Percentiles rank a stretch among this genome's conserved stretches.
These are phyloP conservation scores for Burhinus oedicnemus DNA, from an alignment of 2,113 vertebrate genomes.

Conservation along the genomic window DNA sequence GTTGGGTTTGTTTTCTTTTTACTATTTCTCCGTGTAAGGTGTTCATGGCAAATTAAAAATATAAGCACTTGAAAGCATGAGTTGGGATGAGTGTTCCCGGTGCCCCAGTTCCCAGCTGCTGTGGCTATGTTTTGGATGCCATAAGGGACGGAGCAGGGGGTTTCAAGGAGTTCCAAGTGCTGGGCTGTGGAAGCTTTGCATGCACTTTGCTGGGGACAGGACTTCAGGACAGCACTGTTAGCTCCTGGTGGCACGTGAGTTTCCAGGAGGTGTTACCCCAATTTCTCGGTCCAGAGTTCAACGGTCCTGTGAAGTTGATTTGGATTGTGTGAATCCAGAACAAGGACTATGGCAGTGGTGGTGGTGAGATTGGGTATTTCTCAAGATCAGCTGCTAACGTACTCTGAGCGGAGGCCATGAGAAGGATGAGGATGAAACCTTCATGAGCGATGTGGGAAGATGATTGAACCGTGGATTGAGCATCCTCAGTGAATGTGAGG, in stretches of 20 bases:
- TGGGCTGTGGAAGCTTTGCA: background rate
- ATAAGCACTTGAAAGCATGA: background rate
- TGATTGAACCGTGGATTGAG: no score
- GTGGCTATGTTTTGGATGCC: background rate
- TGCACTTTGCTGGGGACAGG: background rate
- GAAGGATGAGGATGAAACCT: background rate
- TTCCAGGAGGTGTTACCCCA: background rate
- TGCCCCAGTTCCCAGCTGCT: background rate
- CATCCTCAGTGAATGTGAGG: fast-evolving
- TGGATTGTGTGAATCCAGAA: background rate
- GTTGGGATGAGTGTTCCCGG: background rate
- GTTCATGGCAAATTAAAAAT: background rate
- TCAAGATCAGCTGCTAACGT: background rate
- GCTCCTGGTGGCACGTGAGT: background rate
- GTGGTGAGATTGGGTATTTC: background rate
- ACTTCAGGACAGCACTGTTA: background rate
- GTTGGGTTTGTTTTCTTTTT: background rate
- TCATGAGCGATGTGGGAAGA: background rate
- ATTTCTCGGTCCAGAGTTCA: background rate
- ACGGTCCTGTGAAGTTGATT: background rate
- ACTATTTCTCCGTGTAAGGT: background rate
- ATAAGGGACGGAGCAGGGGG: background rate
- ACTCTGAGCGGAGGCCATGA: background rate
- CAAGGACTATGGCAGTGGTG: background rate
- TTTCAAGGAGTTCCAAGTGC: background rate